Evolutionary conservation across 92 coral and sea anemone genomes (phyloP).

Genomic region (Porites rus): DNA sequence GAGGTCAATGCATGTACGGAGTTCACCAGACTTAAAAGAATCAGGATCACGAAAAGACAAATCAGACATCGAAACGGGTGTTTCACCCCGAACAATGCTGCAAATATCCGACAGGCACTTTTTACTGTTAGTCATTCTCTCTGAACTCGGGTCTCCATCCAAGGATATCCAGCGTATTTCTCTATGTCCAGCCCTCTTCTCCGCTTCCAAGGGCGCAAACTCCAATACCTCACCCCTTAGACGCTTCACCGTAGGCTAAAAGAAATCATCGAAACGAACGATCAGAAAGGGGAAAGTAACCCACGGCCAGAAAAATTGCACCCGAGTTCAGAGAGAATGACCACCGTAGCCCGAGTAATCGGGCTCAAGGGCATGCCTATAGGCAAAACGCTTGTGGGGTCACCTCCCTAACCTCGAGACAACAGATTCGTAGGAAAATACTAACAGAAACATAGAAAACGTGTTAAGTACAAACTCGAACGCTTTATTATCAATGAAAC

Average conservation of each 20-base stretch:
- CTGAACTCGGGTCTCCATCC: conserved; percentile 12
- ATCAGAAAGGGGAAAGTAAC: background rate
- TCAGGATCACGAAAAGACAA: conserved; percentile 4
- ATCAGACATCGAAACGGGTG: background rate
- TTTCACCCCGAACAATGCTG: background rate
- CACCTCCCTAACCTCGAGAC: conserved; percentile 2
- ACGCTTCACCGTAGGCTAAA: conserved; percentile 12
- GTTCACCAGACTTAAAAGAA: background rate
- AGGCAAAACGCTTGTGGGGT: conserved; percentile 35
- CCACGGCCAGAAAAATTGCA: background rate
- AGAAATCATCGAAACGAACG: background rate
- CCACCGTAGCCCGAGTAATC: background rate
- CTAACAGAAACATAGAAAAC: background rate
- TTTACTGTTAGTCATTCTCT: background rate
- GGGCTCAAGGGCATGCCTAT: conserved; percentile 28
- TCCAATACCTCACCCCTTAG: background rate
- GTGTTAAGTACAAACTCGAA: background rate
- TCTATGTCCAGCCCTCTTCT: background rate
- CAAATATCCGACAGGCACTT: background rate
- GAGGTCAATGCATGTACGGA: background rate
- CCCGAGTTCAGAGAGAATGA: conserved; percentile 18
- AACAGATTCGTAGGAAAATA: too few relatives aligned
- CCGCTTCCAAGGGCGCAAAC: conserved; percentile 15
- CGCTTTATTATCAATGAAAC: background rate
- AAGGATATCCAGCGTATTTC: conserved; percentile 8